These are phyloP conservation scores for Catagonus wagneri DNA, from an alignment of 2,113 vertebrate species.

Conservation along the genomic window DNA sequence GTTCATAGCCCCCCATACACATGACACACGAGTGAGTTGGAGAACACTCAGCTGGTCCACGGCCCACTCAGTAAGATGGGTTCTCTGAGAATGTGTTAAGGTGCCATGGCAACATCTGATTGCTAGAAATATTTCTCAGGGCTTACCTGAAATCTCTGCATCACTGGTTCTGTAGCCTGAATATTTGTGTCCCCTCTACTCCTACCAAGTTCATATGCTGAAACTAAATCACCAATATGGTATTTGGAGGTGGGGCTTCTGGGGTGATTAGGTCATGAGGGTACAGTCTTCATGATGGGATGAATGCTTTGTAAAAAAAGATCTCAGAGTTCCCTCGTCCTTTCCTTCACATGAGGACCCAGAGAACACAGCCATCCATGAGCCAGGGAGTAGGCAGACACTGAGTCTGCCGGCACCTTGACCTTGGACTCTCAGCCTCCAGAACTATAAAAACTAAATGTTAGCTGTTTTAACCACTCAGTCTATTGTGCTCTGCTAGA, in stretches of 20 bases:
- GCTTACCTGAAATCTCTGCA: not conserved
- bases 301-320: not conserved
- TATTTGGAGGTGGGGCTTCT: not conserved
- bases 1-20: not conserved
- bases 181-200: not conserved
- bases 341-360: not conserved
- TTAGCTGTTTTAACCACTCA: not conserved
- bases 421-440: not conserved
- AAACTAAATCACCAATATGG: not conserved
- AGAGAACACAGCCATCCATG: not conserved
- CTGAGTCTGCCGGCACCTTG: not conserved
- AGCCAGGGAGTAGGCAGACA: not conserved
- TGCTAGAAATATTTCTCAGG: not conserved
- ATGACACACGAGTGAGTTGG: not conserved
- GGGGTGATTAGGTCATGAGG: not conserved
- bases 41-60: not conserved
- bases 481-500: not conserved
- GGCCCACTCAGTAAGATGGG: not conserved
- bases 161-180: not conserved
- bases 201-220: not conserved
- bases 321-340: not conserved
- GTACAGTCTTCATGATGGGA: not conserved
- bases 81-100: not conserved
- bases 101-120: not conserved
- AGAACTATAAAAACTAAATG: not conserved